phyloP scores from a whole-genome alignment of 30 jellyfish, hydroid and myxozoan genomes.

The Clytia hemisphaerica region DNA sequence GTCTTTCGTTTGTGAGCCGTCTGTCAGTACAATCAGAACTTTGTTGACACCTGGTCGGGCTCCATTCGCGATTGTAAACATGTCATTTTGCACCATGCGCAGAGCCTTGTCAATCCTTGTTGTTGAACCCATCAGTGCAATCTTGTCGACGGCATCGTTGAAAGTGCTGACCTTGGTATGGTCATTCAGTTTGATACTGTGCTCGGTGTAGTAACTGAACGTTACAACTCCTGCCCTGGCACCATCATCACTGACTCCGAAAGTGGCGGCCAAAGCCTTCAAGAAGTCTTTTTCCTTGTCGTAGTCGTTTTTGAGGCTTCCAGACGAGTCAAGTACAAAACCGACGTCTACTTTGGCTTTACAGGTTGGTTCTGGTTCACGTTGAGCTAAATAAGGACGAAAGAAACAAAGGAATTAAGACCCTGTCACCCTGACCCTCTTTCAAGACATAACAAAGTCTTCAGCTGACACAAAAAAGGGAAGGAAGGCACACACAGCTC shows the following conservation, averaged over 20 bases:
- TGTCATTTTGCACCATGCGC: constrained; percentile 40
- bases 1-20: constrained; percentile 77
- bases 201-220: constrained; percentile 72
- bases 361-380: constrained; percentile 41
- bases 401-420: not conserved
- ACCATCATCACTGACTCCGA: constrained; percentile 46
- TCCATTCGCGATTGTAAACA: constrained; percentile 39
- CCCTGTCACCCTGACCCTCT: too few species aligned
- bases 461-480: too few species aligned
- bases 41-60: constrained; percentile 52
- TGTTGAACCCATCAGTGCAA: constrained; percentile 67
- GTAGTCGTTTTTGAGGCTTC: constrained; percentile 54
- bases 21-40: constrained; percentile 60
- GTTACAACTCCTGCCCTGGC: constrained; percentile 75
- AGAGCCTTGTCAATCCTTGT: constrained; percentile 85
- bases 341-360: constrained; percentile 56
- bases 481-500: too few species aligned
- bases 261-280: constrained; percentile 47
- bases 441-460: too few species aligned
- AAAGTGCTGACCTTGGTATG: constrained; percentile 24
- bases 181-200: constrained; percentile 44
- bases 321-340: constrained; percentile 77
- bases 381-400: constrained; percentile 6
- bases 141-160: constrained; percentile 57
- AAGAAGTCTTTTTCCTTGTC: constrained; percentile 76